Percentiles rank a stretch among this genome's conserved stretches.
phyloP scores from a whole-genome alignment of 2,888 invertebrate genomes.

The Abrostola tripartita region DNA sequence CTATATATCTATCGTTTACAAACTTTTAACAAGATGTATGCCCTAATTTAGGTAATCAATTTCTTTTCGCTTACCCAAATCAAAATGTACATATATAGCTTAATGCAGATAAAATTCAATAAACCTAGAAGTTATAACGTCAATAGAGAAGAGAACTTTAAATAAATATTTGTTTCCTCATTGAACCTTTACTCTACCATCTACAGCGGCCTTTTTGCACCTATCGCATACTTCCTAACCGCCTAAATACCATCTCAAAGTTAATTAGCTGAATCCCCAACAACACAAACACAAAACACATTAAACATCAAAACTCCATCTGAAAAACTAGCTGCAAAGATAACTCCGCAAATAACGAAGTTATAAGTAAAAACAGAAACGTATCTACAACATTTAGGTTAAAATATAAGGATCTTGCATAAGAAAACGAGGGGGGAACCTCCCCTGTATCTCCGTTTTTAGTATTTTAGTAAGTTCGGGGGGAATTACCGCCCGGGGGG shows the following conservation, averaged over 20 bases:
- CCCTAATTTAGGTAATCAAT: too few species aligned
- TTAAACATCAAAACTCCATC: constrained; percentile 29
- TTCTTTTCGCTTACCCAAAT: too few species aligned
- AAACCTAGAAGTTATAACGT: too few species aligned
- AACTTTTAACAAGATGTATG: too few species aligned
- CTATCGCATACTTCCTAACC: neutral
- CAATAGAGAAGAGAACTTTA: too few species aligned
- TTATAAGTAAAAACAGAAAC: constrained; percentile 57
- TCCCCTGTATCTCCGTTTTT: constrained; percentile 88
- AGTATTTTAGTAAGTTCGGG: constrained; percentile 89
- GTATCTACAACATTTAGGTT: constrained; percentile 82
- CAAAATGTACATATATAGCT: too few species aligned
- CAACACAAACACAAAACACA: constrained; percentile 20
- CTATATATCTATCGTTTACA: too few species aligned
- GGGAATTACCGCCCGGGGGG: constrained; percentile 80
- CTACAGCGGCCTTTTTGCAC: neutral
- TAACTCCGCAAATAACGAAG: constrained; percentile 53
- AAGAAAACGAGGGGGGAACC: constrained; percentile 81
- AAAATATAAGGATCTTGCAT: constrained; percentile 88
- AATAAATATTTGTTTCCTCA: too few species aligned
- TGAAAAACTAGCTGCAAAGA: constrained; percentile 36
- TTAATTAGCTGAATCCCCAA: constrained; percentile 8
- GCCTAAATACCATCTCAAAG: neutral
- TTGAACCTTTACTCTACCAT: too few species aligned
- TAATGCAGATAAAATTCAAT: too few species aligned